Percentiles rank a stretch among this genome's conserved stretches.
These are phyloP conservation scores for Liasis olivaceus DNA, from an alignment of 2,797 vertebrate genomes.

Conservation along the genomic window DNA sequence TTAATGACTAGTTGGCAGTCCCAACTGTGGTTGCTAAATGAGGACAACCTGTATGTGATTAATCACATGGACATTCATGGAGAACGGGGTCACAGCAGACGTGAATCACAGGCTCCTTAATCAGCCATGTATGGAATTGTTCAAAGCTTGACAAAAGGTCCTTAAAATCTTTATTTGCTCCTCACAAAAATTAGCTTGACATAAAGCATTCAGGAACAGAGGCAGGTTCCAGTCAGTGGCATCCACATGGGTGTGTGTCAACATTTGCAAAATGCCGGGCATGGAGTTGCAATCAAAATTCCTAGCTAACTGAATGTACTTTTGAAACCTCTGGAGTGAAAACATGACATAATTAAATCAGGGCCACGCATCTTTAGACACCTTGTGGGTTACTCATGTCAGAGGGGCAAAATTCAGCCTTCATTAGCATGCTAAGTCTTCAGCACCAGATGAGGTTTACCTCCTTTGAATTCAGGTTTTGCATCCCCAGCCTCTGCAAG, in stretches of 20 bases:
- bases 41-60: background rate
- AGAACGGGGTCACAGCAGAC: too few relatives aligned
- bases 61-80: background rate
- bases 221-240: background rate
- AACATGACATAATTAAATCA: conserved; percentile 44
- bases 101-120: too few relatives aligned
- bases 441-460: background rate
- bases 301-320: background rate
- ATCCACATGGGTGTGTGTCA: background rate
- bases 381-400: conserved; percentile 25
- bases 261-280: background rate
- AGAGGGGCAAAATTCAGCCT: conserved; percentile 53
- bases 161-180: background rate
- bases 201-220: background rate
- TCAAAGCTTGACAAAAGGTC: too few relatives aligned
- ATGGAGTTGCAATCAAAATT: background rate
- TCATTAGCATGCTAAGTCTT: background rate
- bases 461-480: background rate
- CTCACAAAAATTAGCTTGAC: background rate
- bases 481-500: background rate
- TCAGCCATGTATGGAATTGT: too few relatives aligned
- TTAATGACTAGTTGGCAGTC: too few relatives aligned
- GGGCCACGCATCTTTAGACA: conserved; percentile 16
- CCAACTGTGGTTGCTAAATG: background rate
- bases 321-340: conserved; percentile 30